Base-by-base conservation (phyloP, 2,797 vertebrate genomes). In the Thaleichthys pacificus region DNA sequence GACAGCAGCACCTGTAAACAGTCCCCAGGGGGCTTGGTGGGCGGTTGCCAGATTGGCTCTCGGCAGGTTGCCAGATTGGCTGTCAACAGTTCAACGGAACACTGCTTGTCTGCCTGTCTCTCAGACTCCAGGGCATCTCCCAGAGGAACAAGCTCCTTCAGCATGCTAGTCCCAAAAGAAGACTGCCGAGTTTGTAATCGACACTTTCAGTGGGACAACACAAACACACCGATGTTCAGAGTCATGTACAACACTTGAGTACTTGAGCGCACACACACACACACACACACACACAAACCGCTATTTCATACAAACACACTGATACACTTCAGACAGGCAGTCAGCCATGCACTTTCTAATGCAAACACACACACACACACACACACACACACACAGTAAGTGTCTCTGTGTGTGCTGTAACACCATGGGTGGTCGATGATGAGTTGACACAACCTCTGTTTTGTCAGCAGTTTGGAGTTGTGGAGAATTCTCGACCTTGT, bases 11-110 rank as follows among this genome's bases (percentile, higher is more conserved):
- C 80, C 85, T 84, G 82, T 80, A 76, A 68, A 54, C 70, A 60
- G 65, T 71, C 66, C 77, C 81, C 84, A 77, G 30, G 70, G 83
- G 81, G 85, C 70, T 77, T 77, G 74, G 63, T 70, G 67, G 38
- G 21, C 14, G 64, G 64, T 49, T 47, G 63, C 63, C 63, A 47
- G 38, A 49, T 66, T 79, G 71, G 79, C 87, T 85, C 83, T 87
- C 84, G 38, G 21, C 21, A 38, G 21, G 64, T 49, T 47, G 63
- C 63, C 63, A 47, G 38, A 49, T 66, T 79, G 71, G 78, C 87
- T 86, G 84, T 87, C 84, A 85, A 77, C 77, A 80, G 81, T 85
- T 80, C 70, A 83, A 71, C 74, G 78, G 78, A 84, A 85, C 72
- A 77, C 83, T 83, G 80, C 62, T 69, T 81, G 69, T 24, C 56